These are phyloP conservation scores for Torymus auratus DNA, from an alignment of 2,888 invertebrate species.

Conservation along the genomic window DNA sequence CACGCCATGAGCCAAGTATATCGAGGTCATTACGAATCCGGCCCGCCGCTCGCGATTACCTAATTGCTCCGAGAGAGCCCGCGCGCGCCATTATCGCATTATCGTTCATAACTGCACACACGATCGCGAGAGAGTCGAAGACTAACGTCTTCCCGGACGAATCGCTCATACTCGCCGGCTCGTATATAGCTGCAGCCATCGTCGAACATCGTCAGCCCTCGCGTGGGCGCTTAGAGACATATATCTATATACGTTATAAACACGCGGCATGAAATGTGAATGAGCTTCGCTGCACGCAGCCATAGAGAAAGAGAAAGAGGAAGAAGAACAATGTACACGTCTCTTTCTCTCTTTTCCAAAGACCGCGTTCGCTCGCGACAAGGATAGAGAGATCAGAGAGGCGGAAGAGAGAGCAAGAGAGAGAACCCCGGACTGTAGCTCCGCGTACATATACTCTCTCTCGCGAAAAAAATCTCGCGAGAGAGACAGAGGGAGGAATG, in stretches of 20 bases:
- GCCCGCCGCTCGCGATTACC: constrained; percentile 30
- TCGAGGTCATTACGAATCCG: constrained; percentile 16
- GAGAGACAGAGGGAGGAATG: constrained; percentile 17
- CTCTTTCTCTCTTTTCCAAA: not conserved
- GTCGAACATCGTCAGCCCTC: too few species aligned
- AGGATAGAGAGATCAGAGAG: constrained; percentile 61
- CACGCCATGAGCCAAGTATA: constrained; percentile 22
- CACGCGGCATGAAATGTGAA: too few species aligned
- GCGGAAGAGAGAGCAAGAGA: constrained; percentile 48
- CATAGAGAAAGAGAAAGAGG: not conserved
- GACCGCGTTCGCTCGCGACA: constrained; percentile 23
- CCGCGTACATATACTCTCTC: too few species aligned
- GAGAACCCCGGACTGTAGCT: not conserved
- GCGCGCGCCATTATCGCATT: constrained; percentile 52
- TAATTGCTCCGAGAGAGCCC: constrained; percentile 35
- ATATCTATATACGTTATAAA: too few species aligned
- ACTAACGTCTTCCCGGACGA: constrained; percentile 42
- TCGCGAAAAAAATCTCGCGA: constrained; percentile 21
- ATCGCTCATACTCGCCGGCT: not conserved
- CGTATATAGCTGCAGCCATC: not conserved
- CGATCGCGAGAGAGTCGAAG: constrained; percentile 9
- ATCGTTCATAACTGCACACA: constrained; percentile 48
- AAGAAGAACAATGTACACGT: constrained; percentile 65
- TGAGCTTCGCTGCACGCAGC: too few species aligned
- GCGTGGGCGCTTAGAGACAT: too few species aligned